phyloP scores from a whole-genome alignment of 2,113 vertebrate genomes.

The Gymnogyps californianus region DNA sequence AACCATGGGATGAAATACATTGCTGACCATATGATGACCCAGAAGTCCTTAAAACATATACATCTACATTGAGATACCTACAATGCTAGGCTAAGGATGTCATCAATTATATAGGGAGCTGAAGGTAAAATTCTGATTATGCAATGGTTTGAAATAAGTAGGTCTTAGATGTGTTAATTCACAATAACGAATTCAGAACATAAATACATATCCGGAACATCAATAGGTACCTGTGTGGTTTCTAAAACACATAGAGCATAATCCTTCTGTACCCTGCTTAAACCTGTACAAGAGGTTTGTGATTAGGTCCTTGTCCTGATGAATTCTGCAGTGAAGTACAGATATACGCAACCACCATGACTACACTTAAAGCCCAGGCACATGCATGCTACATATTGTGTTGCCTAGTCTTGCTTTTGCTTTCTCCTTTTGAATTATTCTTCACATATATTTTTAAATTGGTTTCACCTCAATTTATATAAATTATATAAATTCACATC shows the following conservation, averaged over 20 bases:
- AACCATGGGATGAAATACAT: background rate
- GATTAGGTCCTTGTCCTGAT: background rate
- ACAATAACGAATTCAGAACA: background rate
- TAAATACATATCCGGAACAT: background rate
- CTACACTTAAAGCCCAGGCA: background rate
- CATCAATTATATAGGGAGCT: background rate
- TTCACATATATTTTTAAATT: background rate
- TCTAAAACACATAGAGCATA: background rate
- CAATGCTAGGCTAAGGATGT: background rate
- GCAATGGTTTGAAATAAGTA: background rate
- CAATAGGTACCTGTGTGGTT: background rate
- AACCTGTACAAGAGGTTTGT: background rate
- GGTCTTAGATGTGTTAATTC: background rate
- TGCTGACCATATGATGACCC: background rate
- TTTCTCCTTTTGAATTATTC: constrained; percentile 10
- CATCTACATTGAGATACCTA: background rate
- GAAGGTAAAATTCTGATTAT: background rate
- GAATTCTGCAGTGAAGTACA: background rate
- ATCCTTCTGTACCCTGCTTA: background rate
- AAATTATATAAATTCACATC: no score
- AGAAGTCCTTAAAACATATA: background rate
- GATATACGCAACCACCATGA: accelerated
- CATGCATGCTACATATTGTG: background rate
- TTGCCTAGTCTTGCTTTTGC: background rate
- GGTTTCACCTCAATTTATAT: no score